phyloP scores from a whole-genome alignment of 2,797 vertebrate genomes.

The Enteromius radiatus region DNA sequence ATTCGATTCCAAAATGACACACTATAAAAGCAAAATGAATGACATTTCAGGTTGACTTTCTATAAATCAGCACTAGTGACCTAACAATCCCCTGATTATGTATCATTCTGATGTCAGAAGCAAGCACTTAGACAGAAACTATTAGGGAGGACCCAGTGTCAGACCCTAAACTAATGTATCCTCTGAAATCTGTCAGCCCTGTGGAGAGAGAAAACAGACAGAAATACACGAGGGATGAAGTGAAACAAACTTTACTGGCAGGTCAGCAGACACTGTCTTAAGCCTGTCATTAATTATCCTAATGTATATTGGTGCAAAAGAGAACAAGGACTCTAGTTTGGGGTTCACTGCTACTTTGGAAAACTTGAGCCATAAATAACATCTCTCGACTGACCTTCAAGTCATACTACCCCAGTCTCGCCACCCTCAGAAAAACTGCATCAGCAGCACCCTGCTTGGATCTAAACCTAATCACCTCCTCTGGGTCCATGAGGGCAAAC shows the following conservation, averaged over 20 bases:
- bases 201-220: neutral
- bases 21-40: neutral
- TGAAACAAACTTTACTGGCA: conserved; percentile 6
- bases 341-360: neutral
- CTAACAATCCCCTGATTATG: neutral
- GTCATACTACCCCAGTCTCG: neutral
- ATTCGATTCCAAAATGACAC: neutral
- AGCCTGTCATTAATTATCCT: neutral
- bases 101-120: neutral
- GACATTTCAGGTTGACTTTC: neutral
- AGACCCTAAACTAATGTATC: conserved; percentile 8
- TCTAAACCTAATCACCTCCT: conserved; percentile 72
- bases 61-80: neutral
- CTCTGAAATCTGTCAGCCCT: neutral
- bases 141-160: conserved; percentile 13
- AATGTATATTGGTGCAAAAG: conserved; percentile 1
- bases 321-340: neutral
- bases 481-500: conserved; percentile 58
- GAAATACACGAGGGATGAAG: conserved; percentile 14
- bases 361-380: conserved; percentile 9
- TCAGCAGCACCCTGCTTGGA: conserved; percentile 69
- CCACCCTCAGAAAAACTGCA: conserved; percentile 66
- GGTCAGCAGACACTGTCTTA: neutral
- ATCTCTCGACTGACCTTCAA: conserved; percentile 51
- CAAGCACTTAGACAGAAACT: conserved; percentile 8